phyloP scores from a whole-genome alignment of 64 coral and sea anemone genomes.

The Stichodactyla mertensii region DNA sequence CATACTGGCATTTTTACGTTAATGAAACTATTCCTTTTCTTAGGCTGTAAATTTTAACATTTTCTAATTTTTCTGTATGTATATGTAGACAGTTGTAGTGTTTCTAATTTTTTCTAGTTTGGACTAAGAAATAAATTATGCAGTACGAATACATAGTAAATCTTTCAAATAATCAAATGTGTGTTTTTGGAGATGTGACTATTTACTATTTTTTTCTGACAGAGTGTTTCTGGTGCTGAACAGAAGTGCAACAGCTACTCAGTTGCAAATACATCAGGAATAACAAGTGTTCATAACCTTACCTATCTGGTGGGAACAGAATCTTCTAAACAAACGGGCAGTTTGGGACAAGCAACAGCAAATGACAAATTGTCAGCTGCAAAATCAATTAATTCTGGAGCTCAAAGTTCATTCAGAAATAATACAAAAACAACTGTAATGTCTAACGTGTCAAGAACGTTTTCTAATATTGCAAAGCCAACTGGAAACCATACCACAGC shows the following conservation, averaged over 20 bases:
- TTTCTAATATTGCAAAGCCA: neutral
- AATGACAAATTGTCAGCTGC: neutral
- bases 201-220: neutral
- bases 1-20: no score
- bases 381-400: neutral
- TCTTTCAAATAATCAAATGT: no score
- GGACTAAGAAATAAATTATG: no score
- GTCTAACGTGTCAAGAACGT: slow-evolving; percentile 7
- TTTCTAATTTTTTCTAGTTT: no score
- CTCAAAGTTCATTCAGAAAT: neutral
- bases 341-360: neutral
- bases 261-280: neutral
- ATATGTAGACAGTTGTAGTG: no score
- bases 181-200: no score
- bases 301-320: neutral
- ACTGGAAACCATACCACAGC: neutral
- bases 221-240: neutral
- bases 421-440: neutral
- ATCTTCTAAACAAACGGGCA: neutral
- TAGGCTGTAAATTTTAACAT: no score
- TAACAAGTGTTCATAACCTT: neutral
- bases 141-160: no score
- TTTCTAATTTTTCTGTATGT: no score
- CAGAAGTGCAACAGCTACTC: neutral
- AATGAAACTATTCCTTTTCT: no score